Evolutionary conservation across 2,113 vertebrate species (phyloP), one percentile per base, ranked within the genome.

Genomic region (Protomyctophum bolini): DNA sequence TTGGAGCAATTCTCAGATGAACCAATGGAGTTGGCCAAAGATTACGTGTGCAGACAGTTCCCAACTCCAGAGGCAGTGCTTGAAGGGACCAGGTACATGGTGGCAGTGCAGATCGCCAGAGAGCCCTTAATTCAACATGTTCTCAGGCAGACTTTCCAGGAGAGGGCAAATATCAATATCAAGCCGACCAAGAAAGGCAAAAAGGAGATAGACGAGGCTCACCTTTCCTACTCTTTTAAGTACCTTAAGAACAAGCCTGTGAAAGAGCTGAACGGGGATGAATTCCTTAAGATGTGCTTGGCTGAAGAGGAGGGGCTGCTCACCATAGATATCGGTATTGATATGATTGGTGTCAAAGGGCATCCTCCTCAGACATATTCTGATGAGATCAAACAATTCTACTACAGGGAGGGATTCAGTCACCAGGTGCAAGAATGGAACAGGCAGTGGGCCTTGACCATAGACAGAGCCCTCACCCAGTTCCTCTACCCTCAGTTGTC

Each of bases 401-500:
- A 99, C 85, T 99, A 99, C 83, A 94, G 98, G 60, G 98, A 99
- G 47, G 98, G 99, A 90, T 99, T 99, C 93, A 99, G 98, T 83
- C 98, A 99, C 88, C 98, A 99, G 81, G 98, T 99, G 70, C 98
- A 99, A 72, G 97, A 99, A 83, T 99, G 98, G 98, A 99, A 99
- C 82, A 94, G 96, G 41, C 98, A 99, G 87, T 94, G 98, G 60
- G 98, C 95, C 0, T 88, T 98, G 88, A 97, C 98, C 81, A 98
- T 99, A 0, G 97, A 98, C 76, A 89, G 96, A 14, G 80, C 96
- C 3, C 93, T 99, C 75, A 96, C 93, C 84, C 97, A 98, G 74
- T 99, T 98, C 89, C 95, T 99, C 21, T 99, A 99, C 0, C 95
- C 96, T 28, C 98, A 99, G 91, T 98, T 99, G 96, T 96, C 95